Base-by-base conservation (phyloP, 2,888 invertebrate species). In the Nymphalis urticae region DNA sequence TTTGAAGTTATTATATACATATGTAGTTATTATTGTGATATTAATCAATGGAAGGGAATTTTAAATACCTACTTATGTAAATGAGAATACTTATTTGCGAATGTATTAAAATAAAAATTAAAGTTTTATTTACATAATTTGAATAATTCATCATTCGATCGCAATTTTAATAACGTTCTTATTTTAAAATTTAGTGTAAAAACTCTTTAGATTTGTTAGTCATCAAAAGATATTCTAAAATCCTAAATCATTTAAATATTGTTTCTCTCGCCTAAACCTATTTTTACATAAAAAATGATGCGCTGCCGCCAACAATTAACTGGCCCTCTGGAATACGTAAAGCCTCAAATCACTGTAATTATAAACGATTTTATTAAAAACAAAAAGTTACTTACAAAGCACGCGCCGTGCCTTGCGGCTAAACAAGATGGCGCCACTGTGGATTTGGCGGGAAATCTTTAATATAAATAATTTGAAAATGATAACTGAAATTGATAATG, bases 251-350 rank as follows among this genome's bases (percentile, higher is more conserved):
- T 58, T 54, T 42, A 66, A 32, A 36, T 61, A 56, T 48, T 13
- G 19, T 24, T 42, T 36, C 42, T 56, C 61, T 62, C 56, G 56
- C 62, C 62, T 56, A 61, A 62, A 58, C 48, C 67, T 67, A 69
- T 69, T 72, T 73, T 66, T 70, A 62, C 66, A 75, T 36, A 71
- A 69, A 67, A 73, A 74, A 74, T 69, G 68, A 56, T 48, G 32
- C 66, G 77, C 84, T 85, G 84, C 88, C 84, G 81, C 82, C 85
- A 75, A 75, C 85, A 87, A 90, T 90, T 89, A 90, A 76, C 73
- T 68, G 75, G 75, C 81, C 89, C 88, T 80, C 89, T 86, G 89
- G 80, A 85, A 80, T 90, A 89, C 89, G 88, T 90, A 89, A 85
- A 86, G 78, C 78, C 68, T 74, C 83, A 85, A 87, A 90, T 85